Evolutionary conservation across 2,888 invertebrate genomes (phyloP), one percentile per base, ranked within the genome.

Genomic region (Emmelina monodactyla): DNA sequence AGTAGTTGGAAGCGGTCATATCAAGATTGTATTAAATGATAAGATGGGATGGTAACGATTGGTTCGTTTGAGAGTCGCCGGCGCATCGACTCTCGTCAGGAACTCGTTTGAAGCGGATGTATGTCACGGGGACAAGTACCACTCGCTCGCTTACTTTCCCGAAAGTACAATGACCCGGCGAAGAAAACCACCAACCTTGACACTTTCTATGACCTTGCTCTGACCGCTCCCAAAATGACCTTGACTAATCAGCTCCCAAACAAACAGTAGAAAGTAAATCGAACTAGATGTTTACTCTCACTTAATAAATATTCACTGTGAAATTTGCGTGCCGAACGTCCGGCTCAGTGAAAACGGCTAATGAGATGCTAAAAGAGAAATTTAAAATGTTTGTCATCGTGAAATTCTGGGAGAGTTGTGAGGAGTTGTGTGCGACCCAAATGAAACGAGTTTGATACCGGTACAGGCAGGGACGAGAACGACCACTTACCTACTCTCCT

Each of bases 301-400:
- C 76, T 71, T 44, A n/a, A 55, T 62, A 64, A 62, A 63, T 65
- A 67, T 65, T 53, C 42, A 52, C 53, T 47, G 61, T 59, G 52
- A 72, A 75, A 72, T 75, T 71, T 59, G 62, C 66, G 60, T 63
- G 59, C 49, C 55, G 40, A 52, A 51, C 51, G 60, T 64, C 67
- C 65, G 64, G 57, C 52, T 56, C 46, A 73, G 78, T 76, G 79
- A 79, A 79, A 79, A 72, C 52, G 70, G 51, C 52, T 71, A 78
- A 76, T 75, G 70, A 72, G 63, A 78, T 76, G 73, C 73, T 60
- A 73, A 73, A 78, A 79, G 79, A 79, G 79, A 79, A 79, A 79
- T 73, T 76, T 75, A 57, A 66, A 75, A 72, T 70, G 64, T 75
- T 78, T 76, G 66, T 55, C 56, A 56, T 55, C 58, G 70, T 68